Evolutionary conservation across 2,797 vertebrate species (phyloP).

Genomic region (Anolis apletophallus): DNA sequence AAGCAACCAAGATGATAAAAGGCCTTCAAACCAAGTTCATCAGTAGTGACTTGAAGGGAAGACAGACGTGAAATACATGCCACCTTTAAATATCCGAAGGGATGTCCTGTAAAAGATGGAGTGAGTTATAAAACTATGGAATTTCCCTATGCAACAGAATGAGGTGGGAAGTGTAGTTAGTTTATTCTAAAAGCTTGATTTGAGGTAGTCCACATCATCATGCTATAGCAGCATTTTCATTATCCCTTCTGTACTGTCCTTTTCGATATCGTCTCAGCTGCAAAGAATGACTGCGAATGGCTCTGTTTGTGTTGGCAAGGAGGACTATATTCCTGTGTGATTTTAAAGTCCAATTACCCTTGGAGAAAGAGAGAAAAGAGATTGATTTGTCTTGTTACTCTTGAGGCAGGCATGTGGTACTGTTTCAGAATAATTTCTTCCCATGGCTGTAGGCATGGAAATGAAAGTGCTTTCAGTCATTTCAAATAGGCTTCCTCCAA

Average conservation of each 20-base stretch:
- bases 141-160: no score
- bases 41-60: no score
- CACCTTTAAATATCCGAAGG: no score
- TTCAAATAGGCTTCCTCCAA: constrained; percentile 34
- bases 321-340: constrained; percentile 64
- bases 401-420: constrained; percentile 65
- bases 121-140: no score
- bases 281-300: constrained; percentile 52
- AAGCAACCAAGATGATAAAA: no score
- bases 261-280: constrained; percentile 64
- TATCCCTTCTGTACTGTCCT: constrained; percentile 47
- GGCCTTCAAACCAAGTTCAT: no score
- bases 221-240: constrained; percentile 57
- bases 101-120: no score
- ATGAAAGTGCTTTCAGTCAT: constrained; percentile 60
- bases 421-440: constrained; percentile 61
- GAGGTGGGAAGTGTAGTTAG: no score
- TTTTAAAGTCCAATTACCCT: constrained; percentile 76
- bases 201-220: background rate
- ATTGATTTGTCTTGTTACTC: constrained; percentile 77
- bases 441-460: constrained; percentile 33
- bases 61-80: no score
- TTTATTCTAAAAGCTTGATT: constrained; percentile 44
- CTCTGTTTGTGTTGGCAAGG: constrained; percentile 55
- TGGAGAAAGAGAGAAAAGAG: constrained; percentile 71